These are phyloP conservation scores for Drymodes brunneopygia DNA, from an alignment of 2,113 vertebrate species.

Conservation along the genomic window DNA sequence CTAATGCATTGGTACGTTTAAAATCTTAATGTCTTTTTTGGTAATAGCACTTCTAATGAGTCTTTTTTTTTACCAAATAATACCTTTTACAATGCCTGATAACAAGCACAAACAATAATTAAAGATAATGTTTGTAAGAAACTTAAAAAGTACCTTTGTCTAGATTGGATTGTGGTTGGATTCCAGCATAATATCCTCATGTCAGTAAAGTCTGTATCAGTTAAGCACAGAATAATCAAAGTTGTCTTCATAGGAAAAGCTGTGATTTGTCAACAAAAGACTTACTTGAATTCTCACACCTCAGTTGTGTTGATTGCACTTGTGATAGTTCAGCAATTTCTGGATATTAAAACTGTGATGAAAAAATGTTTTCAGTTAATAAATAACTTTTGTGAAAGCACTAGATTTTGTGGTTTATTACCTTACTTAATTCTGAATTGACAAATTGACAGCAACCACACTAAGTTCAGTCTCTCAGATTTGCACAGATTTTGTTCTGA, in stretches of 20 bases:
- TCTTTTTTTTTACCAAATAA: neutral
- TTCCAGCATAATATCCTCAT: neutral
- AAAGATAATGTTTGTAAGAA: neutral
- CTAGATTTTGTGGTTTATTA: neutral
- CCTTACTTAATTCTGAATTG: neutral
- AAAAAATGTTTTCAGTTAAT: conserved; percentile 45
- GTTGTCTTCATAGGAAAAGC: neutral
- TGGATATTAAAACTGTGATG: neutral
- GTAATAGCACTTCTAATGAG: neutral
- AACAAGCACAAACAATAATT: conserved; percentile 21
- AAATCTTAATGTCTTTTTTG: neutral
- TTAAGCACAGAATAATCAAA: neutral
- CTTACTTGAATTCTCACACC: conserved; percentile 33
- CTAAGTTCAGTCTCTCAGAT: neutral
- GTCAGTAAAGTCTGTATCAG: neutral
- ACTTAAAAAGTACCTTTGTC: neutral
- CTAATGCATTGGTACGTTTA: neutral
- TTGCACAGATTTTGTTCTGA: neutral
- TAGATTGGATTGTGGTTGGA: neutral
- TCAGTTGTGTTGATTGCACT: neutral
- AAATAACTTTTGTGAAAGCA: conserved; percentile 43
- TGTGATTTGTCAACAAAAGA: neutral
- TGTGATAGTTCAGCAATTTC: neutral
- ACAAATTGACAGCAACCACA: neutral
- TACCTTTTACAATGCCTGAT: neutral